These are phyloP conservation scores for Microtus richardsoni DNA, from an alignment of 2,113 vertebrate genomes.

Conservation along the genomic window DNA sequence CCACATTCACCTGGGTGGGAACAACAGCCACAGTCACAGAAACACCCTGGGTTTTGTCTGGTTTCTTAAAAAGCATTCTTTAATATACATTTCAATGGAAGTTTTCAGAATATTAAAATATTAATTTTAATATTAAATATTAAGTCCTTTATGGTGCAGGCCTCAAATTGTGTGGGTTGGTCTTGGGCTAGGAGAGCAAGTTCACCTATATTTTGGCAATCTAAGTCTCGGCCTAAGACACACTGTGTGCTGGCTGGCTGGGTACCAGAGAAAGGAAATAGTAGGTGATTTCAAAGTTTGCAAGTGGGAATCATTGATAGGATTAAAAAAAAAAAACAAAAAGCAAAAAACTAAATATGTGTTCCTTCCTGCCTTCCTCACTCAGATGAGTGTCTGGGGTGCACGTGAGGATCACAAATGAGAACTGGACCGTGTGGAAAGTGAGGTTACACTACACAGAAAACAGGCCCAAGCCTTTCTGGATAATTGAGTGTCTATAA, in stretches of 20 bases:
- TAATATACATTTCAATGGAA: neutral
- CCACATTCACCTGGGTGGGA: neutral
- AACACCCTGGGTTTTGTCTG: neutral
- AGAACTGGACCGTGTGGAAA: rapidly evolving
- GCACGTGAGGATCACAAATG: neutral
- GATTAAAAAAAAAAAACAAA: neutral
- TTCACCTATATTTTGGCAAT: rapidly evolving
- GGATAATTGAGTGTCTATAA: neutral
- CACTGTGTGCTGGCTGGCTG: rapidly evolving
- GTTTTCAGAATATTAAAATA: neutral
- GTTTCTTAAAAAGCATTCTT: neutral
- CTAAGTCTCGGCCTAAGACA: too few species aligned
- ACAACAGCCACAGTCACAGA: too few species aligned
- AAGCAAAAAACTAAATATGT: neutral
- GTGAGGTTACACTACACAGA: too few species aligned
- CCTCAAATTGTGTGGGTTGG: neutral
- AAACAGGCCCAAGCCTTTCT: neutral
- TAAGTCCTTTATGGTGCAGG: neutral
- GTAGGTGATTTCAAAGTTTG: neutral
- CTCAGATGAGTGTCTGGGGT: neutral
- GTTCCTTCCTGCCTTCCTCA: neutral
- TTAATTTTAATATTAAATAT: too few species aligned
- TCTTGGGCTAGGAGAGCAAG: neutral
- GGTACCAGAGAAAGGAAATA: too few species aligned
- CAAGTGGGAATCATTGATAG: too few species aligned